Base-by-base conservation (phyloP, 1,140 invertebrate species). In the Tetragnatha versicolor region DNA sequence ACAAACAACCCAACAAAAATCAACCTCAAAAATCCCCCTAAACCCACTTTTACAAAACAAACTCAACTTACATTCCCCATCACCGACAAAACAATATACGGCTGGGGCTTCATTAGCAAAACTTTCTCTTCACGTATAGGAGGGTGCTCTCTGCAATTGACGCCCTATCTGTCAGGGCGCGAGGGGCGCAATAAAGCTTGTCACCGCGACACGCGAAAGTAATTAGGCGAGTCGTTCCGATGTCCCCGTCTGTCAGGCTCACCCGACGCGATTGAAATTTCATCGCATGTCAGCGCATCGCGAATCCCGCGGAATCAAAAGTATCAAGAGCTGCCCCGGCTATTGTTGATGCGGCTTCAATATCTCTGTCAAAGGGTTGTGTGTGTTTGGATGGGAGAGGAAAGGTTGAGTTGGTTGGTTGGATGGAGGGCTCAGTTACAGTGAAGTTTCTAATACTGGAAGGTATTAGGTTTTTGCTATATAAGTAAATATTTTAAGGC, bases 91-190 rank as follows among this genome's bases (percentile, higher is more conserved):
- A n/a, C n/a, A 47, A 47, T 47, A 47, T 47, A 12, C 22, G 45
- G n/a, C n/a, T n/a, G n/a, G n/a, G n/a, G n/a, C n/a, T 65, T 65
- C 37, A 65, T 65, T 65, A 65, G n/a, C 20, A 42, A 65, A 65
- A 31, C 42, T 42, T 42, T 45, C 37, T 22, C 33, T 58, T 58
- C 27, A 27, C 58, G 37, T 35, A 35, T 61, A 17, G 20, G 27
- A 7, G 31, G 9, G 37, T n/a, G 29, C 25, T 63, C 25, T 63
- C 61, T 25, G 61, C 20, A 42, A 35, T 65, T 29, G 61, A 65
- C 42, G 37, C 61, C 27, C 33, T 42, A 65, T 65, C 35, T 65
- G 61, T 65, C 61, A 65, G 27, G 42, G 27, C n/a, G 22, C 49
- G n/a, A 25, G 33, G 29, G 27, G 39, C 27, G 65, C 65, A 68